Percentiles rank a stretch among this genome's conserved stretches.
phyloP scores from a whole-genome alignment of 2,797 vertebrate species.

The Mormyrops boulengeri region DNA sequence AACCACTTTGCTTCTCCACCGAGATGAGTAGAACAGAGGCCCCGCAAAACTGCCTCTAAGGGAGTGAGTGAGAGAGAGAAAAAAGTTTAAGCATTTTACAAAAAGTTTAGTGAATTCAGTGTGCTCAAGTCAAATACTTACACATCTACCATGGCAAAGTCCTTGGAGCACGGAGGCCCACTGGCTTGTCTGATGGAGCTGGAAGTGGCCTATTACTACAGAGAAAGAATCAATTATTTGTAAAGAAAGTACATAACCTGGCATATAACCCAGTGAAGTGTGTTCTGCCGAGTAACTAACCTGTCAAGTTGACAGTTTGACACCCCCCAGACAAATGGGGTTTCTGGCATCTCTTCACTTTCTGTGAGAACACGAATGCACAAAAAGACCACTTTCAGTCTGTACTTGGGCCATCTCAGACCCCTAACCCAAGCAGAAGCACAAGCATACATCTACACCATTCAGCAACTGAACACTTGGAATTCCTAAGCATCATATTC shows the following conservation, averaged over 20 bases:
- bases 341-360: conserved; percentile 26
- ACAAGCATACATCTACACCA: not conserved
- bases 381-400: not conserved
- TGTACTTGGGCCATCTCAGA: not conserved
- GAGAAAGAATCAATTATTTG: not conserved
- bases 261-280: not conserved
- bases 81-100: not conserved
- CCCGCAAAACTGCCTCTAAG: not conserved
- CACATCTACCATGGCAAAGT: conserved; percentile 58
- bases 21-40: not conserved
- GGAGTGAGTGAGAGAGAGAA: not conserved
- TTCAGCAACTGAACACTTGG: not conserved
- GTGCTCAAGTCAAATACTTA: not conserved
- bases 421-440: not conserved
- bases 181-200: not conserved
- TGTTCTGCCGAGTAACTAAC: not conserved
- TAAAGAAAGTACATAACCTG: not conserved
- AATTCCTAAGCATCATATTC: not conserved
- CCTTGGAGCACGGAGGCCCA: conserved; percentile 52
- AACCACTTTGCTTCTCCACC: not conserved
- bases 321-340: conserved; percentile 52
- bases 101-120: not conserved
- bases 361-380: conserved; percentile 44
- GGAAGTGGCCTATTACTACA: conserved; percentile 40
- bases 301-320: not conserved